phyloP scores from a whole-genome alignment of 2,888 invertebrate species.

The Rhagonycha fulva region DNA sequence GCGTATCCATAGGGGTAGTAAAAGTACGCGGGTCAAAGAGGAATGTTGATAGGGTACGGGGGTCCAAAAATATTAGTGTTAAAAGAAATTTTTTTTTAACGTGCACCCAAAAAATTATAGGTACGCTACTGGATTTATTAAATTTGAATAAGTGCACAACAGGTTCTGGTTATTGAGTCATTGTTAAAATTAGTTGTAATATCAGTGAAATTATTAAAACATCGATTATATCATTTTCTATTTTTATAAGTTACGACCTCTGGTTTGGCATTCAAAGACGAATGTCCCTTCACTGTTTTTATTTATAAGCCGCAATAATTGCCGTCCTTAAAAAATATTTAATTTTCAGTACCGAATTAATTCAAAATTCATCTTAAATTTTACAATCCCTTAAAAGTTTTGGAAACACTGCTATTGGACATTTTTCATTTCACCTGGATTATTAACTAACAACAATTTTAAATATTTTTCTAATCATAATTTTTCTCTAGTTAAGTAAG shows the following conservation, averaged over 20 bases:
- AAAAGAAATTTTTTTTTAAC: too few relatives aligned
- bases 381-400: neutral
- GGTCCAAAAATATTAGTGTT: too few relatives aligned
- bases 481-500: neutral
- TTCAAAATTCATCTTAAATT: too few relatives aligned
- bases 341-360: neutral
- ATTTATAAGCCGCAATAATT: slow-evolving; percentile 13
- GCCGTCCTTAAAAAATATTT: neutral
- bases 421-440: neutral
- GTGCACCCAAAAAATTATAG: too few relatives aligned
- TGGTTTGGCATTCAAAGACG: slow-evolving; percentile 36
- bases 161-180: neutral
- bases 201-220: neutral
- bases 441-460: neutral
- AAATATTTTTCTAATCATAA: neutral
- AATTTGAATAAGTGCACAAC: neutral
- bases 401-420: too few relatives aligned
- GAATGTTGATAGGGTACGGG: too few relatives aligned
- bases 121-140: neutral
- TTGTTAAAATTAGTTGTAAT: neutral
- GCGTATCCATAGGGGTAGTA: too few relatives aligned
- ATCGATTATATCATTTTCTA: slow-evolving; percentile 38
- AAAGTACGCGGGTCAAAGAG: too few relatives aligned
- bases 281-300: slow-evolving; percentile 40
- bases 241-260: slow-evolving; percentile 41